These are phyloP conservation scores for Ctenomys sociabilis DNA, from an alignment of 2,113 vertebrate species.

Conservation along the genomic window DNA sequence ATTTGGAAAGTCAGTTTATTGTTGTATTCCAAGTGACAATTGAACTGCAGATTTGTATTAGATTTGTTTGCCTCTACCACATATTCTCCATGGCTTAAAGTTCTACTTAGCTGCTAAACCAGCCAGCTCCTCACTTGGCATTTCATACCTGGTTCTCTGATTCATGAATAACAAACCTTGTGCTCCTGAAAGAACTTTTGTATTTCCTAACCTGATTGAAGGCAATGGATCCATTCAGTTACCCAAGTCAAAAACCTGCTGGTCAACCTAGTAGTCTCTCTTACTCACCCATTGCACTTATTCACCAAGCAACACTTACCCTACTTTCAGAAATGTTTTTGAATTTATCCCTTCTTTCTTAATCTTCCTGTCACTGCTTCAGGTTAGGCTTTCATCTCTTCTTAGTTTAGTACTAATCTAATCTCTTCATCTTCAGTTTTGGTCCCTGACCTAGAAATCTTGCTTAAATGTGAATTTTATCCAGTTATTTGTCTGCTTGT, in stretches of 20 bases:
- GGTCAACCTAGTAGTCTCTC: not conserved
- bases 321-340: constrained; percentile 2
- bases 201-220: constrained; percentile 49
- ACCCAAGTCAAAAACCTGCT: constrained; percentile 45
- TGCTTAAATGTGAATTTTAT: constrained; percentile 25
- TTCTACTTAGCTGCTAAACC: not conserved
- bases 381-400: not conserved
- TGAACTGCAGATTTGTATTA: not conserved
- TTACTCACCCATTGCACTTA: not conserved
- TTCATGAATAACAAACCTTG: not conserved
- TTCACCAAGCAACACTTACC: not conserved
- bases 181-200: constrained; percentile 22
- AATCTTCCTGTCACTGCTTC: not conserved
- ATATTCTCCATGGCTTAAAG: constrained; percentile 8
- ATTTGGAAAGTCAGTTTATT: not conserved
- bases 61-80: not conserved
- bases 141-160: constrained; percentile 9
- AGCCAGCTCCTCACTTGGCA: not conserved
- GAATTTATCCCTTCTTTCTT: constrained; percentile 41
- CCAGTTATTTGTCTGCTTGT: constrained; percentile 2
- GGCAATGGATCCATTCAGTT: not conserved
- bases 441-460: not conserved
- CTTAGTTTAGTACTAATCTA: not conserved
- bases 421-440: constrained; percentile 23
- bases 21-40: not conserved